Percentiles rank a stretch among this genome's conserved stretches.
These are phyloP conservation scores for Harpalus rufipes DNA, from an alignment of 2,888 invertebrate genomes.

Conservation along the genomic window DNA sequence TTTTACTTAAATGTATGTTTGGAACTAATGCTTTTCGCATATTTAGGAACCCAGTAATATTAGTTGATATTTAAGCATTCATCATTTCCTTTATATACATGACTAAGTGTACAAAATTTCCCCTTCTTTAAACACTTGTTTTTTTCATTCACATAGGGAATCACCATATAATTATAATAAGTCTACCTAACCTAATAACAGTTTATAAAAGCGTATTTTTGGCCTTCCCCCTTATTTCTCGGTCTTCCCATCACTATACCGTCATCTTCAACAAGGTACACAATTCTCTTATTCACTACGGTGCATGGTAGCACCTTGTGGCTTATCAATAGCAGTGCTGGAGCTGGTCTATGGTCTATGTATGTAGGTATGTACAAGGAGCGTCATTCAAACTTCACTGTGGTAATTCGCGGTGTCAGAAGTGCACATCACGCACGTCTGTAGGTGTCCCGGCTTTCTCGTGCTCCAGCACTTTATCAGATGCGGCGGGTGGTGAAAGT, in stretches of 20 bases:
- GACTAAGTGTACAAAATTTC: slow-evolving; percentile 67
- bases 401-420: slow-evolving; percentile 77
- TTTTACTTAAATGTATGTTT: slow-evolving; percentile 62
- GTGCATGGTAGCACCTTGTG: slow-evolving; percentile 6
- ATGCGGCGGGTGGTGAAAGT: slow-evolving; percentile 73
- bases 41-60: slow-evolving; percentile 67
- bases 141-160: slow-evolving; percentile 47
- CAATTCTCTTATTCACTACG: slow-evolving; percentile 44
- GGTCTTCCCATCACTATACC: slow-evolving; percentile 25
- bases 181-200: slow-evolving; percentile 64
- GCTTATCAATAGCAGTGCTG: slow-evolving; percentile 33
- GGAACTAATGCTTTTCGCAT: slow-evolving; percentile 64
- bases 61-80: slow-evolving; percentile 61
- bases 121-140: slow-evolving; percentile 55
- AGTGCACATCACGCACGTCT: slow-evolving; percentile 91
- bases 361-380: slow-evolving; percentile 34
- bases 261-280: slow-evolving; percentile 35
- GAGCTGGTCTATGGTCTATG: slow-evolving; percentile 35
- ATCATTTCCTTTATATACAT: slow-evolving; percentile 65
- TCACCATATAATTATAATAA: slow-evolving; percentile 50
- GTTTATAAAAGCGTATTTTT: slow-evolving; percentile 75
- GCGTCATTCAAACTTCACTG: slow-evolving; percentile 4
- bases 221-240: slow-evolving; percentile 75
- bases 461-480: slow-evolving; percentile 80
- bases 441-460: slow-evolving; percentile 90